phyloP scores from a whole-genome alignment of 2,888 invertebrate genomes.

The Rotaria magnacalcarata region DNA sequence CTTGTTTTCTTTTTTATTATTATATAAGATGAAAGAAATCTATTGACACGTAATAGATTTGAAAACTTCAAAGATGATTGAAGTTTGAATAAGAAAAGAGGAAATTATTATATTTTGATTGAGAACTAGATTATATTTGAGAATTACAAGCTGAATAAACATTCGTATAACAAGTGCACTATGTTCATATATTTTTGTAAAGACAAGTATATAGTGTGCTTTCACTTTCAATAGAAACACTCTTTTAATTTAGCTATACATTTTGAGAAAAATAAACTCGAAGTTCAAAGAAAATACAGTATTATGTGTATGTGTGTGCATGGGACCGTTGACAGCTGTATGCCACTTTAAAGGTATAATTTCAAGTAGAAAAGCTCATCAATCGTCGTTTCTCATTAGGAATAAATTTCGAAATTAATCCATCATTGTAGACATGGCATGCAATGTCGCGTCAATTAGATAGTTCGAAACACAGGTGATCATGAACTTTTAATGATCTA shows the following conservation, averaged over 20 bases:
- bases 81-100: not conserved
- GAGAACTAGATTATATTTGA: not conserved
- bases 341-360: slow-evolving; percentile 18
- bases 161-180: not conserved
- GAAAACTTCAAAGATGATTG: not conserved
- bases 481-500: slow-evolving; percentile 22
- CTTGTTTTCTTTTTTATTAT: not conserved
- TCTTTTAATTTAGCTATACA: not conserved
- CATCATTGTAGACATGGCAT: not conserved
- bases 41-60: not conserved
- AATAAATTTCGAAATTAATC: not conserved
- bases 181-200: not conserved
- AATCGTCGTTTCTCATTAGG: not conserved
- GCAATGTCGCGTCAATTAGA: not conserved
- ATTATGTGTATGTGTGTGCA: not conserved
- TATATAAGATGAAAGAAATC: not conserved
- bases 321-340: not conserved
- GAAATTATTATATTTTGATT: not conserved
- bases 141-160: not conserved
- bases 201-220: not conserved
- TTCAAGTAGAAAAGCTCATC: not conserved
- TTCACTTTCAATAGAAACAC: not conserved
- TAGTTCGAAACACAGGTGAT: not conserved
- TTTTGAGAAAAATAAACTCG: not conserved
- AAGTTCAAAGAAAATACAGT: not conserved